These are phyloP conservation scores for Dolichoris vasculosae DNA, from an alignment of 1,140 invertebrate species.

Conservation along the genomic window DNA sequence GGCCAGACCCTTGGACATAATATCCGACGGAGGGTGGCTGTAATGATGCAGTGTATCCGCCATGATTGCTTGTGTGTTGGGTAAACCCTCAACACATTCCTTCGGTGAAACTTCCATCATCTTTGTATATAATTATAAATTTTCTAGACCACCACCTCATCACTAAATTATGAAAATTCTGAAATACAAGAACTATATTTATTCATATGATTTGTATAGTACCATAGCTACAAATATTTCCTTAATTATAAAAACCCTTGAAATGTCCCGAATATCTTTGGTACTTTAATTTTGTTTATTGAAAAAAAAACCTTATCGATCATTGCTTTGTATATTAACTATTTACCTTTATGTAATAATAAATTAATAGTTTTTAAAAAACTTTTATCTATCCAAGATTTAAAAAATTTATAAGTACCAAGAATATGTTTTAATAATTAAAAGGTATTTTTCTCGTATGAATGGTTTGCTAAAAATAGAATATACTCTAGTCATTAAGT, in stretches of 20 bases:
- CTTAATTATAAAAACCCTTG: neutral
- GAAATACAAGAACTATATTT: conserved; percentile 29
- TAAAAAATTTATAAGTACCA: neutral
- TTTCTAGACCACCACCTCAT: conserved; percentile 64
- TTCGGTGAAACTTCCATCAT: conserved; percentile 70
- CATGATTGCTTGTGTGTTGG: conserved; percentile 69
- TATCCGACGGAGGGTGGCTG: conserved; percentile 69
- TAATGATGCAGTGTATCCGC: conserved; percentile 69
- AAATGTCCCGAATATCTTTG: neutral
- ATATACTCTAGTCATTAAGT: conserved; percentile 35
- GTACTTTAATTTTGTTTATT: neutral
- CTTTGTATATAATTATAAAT: conserved; percentile 63
- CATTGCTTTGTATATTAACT: neutral
- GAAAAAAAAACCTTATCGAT: neutral
- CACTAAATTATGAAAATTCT: conserved; percentile 56
- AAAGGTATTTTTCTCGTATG: conserved; percentile 15
- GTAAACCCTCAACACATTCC: conserved; percentile 69
- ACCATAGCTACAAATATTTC: conserved; percentile 8
- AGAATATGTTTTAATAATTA: conserved; percentile 10
- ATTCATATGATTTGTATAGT: neutral
- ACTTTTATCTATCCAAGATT: neutral
- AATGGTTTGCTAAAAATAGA: conserved; percentile 46
- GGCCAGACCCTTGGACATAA: conserved; percentile 69
- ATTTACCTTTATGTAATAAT: neutral
- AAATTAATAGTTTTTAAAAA: neutral